Percentiles rank a stretch among this genome's conserved stretches.
Evolutionary conservation across 2,797 vertebrate species (phyloP).

Genomic region (Novumbra hubbsi): DNA sequence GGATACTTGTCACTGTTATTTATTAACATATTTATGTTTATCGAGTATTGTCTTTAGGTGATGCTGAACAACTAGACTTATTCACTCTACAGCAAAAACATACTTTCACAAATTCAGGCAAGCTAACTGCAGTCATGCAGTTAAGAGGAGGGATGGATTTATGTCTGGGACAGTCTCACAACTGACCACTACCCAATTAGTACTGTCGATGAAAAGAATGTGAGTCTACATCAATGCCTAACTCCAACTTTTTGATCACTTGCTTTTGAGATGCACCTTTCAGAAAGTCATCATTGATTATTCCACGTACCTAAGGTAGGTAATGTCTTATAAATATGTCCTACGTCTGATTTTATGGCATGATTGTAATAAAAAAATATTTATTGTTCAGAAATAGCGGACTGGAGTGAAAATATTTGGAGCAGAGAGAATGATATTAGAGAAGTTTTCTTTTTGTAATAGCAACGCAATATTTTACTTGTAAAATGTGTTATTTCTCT

Average conservation of each 20-base stretch:
- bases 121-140: no score
- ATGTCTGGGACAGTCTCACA: neutral
- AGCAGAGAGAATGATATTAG: neutral
- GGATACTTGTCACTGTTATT: no score
- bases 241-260: neutral
- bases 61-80: no score
- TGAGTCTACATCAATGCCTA: neutral
- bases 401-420: neutral
- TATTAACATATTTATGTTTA: no score
- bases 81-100: no score
- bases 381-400: neutral
- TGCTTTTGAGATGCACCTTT: neutral
- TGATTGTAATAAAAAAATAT: neutral
- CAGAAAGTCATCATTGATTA: neutral
- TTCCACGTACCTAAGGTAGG: neutral
- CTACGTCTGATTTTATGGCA: neutral
- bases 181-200: neutral
- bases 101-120: no score
- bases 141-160: neutral
- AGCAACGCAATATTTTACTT: neutral
- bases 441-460: neutral
- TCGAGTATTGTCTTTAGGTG: no score
- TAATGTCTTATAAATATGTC: neutral
- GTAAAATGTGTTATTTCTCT: neutral
- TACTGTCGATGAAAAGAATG: neutral